A percentile compares a stretch with the other conserved stretches of the same genome.
Evolutionary conservation across 2,113 vertebrate species (phyloP).

Genomic region (Dunckerocampus dactyliophorus): DNA sequence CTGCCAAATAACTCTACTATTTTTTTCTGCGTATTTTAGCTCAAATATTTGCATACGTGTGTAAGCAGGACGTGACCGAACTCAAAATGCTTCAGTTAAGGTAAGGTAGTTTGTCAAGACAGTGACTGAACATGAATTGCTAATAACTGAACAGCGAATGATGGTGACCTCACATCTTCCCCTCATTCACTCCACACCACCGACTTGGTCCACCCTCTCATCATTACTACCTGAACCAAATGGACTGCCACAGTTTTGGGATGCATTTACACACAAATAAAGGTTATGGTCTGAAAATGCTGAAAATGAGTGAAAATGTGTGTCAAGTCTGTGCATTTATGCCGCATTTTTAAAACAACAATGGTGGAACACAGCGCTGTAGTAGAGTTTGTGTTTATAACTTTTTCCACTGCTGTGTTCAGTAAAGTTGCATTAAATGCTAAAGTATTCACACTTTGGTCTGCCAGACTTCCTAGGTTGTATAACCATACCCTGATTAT

Average conservation of each 20-base stretch:
- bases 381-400: neutral
- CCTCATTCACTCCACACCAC: conserved; percentile 49
- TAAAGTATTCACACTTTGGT: too few species aligned
- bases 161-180: conserved; percentile 48
- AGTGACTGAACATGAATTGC: conserved; percentile 9
- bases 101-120: conserved; percentile 1
- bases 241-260: conserved; percentile 3
- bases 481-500: too few species aligned
- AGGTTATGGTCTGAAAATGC: neutral
- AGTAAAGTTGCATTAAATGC: too few species aligned
- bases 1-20: conserved; percentile 8
- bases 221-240: neutral
- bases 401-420: neutral
- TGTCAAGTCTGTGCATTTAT: neutral
- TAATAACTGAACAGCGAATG: conserved; percentile 23
- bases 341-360: neutral
- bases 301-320: neutral
- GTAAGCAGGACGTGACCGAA: conserved; percentile 6
- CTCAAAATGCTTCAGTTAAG: neutral
- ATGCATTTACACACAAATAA: neutral
- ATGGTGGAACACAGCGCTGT: neutral
- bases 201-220: conserved; percentile 14
- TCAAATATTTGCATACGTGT: conserved; percentile 17
- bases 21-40: conserved; percentile 7
- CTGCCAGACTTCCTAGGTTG: too few species aligned